Evolutionary conservation across 2,888 invertebrate species (phyloP).

Genomic region (Sarcophaga variegata): DNA sequence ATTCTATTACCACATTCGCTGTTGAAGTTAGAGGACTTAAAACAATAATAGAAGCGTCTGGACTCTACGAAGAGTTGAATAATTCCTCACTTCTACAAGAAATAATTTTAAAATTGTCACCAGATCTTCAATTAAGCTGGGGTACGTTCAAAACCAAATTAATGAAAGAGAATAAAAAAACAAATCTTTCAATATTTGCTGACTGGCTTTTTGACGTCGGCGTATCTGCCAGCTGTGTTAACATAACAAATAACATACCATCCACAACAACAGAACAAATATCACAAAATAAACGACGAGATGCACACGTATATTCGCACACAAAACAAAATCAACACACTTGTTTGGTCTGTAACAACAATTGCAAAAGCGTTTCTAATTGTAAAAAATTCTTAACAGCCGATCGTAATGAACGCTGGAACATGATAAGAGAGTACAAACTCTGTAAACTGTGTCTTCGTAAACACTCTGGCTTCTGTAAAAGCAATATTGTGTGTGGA

Average conservation of each 20-base stretch:
- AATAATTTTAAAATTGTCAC: slow-evolving; percentile 42
- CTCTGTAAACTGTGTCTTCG: slow-evolving; percentile 49
- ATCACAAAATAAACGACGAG: background rate
- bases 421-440: slow-evolving; percentile 32
- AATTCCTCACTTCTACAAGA: background rate
- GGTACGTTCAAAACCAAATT: slow-evolving; percentile 35
- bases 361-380: slow-evolving; percentile 6
- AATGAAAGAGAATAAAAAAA: slow-evolving; percentile 32
- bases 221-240: slow-evolving; percentile 25
- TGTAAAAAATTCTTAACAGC: slow-evolving; percentile 32
- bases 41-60: slow-evolving; percentile 2
- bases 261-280: too few species aligned
- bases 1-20: background rate
- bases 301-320: background rate
- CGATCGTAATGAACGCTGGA: slow-evolving; percentile 48
- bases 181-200: slow-evolving; percentile 24
- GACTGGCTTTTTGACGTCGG: background rate
- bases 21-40: background rate
- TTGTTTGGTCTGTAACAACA: slow-evolving; percentile 16
- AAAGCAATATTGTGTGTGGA: slow-evolving; percentile 35
- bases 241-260: background rate
- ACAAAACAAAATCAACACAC: slow-evolving; percentile 10
- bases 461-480: slow-evolving; percentile 35
- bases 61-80: background rate
- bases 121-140: slow-evolving; percentile 45